These are phyloP conservation scores for Athalia circularis DNA, from an alignment of 2,888 invertebrate genomes.

Conservation along the genomic window DNA sequence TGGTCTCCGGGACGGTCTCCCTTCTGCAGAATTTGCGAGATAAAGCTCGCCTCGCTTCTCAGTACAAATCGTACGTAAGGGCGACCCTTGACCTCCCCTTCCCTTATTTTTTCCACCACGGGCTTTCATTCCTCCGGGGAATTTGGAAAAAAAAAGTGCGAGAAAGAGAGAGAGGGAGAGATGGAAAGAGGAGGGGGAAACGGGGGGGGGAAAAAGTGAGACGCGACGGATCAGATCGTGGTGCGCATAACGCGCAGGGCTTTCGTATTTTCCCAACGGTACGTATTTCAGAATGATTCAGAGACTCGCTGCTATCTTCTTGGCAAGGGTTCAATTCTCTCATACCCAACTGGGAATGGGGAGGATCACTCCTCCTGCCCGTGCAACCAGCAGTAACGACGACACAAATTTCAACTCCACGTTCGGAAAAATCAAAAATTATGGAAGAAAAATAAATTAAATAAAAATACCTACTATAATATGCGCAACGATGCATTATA, in stretches of 20 bases:
- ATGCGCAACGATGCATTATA: too few relatives aligned
- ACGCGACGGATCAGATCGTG: neutral
- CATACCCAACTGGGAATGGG: constrained; percentile 9
- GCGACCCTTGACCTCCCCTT: neutral
- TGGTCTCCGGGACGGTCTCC: neutral
- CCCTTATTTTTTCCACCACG: too few relatives aligned
- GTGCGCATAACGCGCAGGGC: constrained; percentile 36
- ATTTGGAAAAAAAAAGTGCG: too few relatives aligned
- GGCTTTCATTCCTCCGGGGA: too few relatives aligned
- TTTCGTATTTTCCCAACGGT: constrained; percentile 43
- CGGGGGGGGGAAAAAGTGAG: neutral
- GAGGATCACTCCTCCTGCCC: constrained; percentile 13
- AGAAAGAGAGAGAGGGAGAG: neutral
- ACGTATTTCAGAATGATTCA: constrained; percentile 55
- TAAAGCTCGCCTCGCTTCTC: too few relatives aligned
- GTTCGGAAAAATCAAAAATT: too few relatives aligned
- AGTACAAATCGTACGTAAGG: neutral
- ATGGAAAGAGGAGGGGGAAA: neutral
- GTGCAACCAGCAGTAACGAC: neutral
- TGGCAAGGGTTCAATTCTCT: constrained; percentile 53
- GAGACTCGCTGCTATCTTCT: constrained; percentile 48
- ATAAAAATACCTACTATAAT: too few relatives aligned
- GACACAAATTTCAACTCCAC: too few relatives aligned
- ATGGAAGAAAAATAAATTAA: too few relatives aligned
- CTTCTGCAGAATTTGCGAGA: neutral